Conservation (phyloP, 2,797 vertebrate genomes). For the Chelonia mydas region DNA sequence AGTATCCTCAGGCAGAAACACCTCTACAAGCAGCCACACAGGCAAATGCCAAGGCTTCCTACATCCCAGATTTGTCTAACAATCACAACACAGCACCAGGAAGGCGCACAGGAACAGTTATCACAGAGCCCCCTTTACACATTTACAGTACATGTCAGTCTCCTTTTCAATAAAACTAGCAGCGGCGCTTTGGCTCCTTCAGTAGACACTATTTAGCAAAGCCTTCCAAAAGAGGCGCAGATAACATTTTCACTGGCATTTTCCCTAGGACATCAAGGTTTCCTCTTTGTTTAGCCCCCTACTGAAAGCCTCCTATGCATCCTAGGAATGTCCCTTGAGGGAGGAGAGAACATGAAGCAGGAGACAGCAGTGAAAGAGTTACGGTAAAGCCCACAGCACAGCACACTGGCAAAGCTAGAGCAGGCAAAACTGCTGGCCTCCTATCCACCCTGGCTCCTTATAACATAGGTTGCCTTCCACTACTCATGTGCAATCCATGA, state of each 20-base stretch:
- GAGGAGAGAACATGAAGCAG: not conserved
- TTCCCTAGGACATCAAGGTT: not conserved
- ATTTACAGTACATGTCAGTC: no score
- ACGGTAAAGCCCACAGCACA: not conserved
- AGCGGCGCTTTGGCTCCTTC: not conserved
- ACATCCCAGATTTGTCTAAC: not conserved
- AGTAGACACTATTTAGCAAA: not conserved
- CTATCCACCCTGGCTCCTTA: not conserved
- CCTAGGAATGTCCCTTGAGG: not conserved
- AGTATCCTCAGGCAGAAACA: not conserved
- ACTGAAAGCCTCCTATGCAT: not conserved
- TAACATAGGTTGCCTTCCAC: conserved; percentile 7
- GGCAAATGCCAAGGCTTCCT: conserved; percentile 35
- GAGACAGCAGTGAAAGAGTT: not conserved
- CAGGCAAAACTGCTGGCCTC: not conserved
- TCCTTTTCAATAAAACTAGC: not conserved
- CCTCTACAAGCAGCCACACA: not conserved
- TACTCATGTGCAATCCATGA: not conserved
- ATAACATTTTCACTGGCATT: not conserved
- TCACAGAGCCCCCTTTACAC: not conserved
- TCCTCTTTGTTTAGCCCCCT: not conserved
- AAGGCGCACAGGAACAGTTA: not conserved
- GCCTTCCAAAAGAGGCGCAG: not conserved
- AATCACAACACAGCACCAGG: not conserved
- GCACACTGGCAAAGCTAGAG: not conserved